These are phyloP conservation scores for Amia ocellicauda DNA, from an alignment of 2,113 vertebrate species.

Conservation along the genomic window DNA sequence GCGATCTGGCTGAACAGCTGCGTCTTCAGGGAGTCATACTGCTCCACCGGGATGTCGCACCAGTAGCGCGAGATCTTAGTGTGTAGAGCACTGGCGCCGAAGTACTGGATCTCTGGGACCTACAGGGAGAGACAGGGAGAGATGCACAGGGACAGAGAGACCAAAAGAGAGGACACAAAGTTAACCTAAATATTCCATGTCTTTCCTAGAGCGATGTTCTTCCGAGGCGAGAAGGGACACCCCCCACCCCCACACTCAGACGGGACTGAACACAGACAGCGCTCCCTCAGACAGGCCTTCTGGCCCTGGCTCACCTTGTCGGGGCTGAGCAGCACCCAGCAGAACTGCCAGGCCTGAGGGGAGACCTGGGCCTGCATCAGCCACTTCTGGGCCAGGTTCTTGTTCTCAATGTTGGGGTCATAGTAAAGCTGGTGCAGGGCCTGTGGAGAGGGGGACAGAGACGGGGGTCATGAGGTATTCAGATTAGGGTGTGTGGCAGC, in stretches of 20 bases:
- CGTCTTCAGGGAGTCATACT: slow-evolving; percentile 92
- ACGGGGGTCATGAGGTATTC: not conserved
- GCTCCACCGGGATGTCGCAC: slow-evolving; percentile 93
- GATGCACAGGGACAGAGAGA: too few species aligned
- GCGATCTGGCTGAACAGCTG: slow-evolving; percentile 97
- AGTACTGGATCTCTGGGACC: slow-evolving; percentile 98
- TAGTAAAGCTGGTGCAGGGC: slow-evolving; percentile 97
- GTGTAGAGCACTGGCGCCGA: slow-evolving; percentile 94
- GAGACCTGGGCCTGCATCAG: slow-evolving; percentile 98
- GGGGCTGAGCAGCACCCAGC: slow-evolving; percentile 89
- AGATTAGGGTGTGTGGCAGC: too few species aligned
- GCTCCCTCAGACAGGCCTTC: too few species aligned
- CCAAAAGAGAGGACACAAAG: too few species aligned
- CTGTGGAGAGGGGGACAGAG: slow-evolving; percentile 49
- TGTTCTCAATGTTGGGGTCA: slow-evolving; percentile 98
- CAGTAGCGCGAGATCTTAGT: slow-evolving; percentile 98
- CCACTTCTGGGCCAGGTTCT: slow-evolving; percentile 99
- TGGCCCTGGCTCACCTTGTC: slow-evolving; percentile 72
- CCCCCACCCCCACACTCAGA: too few species aligned
- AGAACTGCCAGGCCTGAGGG: slow-evolving; percentile 98
- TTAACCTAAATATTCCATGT: too few species aligned
- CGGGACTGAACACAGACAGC: too few species aligned
- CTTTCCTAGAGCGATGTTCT: too few species aligned
- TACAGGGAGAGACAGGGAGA: slow-evolving; percentile 25
- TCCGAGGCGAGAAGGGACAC: too few species aligned